Percentiles rank a stretch among this genome's conserved stretches.
phyloP scores from a whole-genome alignment of 2,797 vertebrate species.

The Loriculus beryllinus region DNA sequence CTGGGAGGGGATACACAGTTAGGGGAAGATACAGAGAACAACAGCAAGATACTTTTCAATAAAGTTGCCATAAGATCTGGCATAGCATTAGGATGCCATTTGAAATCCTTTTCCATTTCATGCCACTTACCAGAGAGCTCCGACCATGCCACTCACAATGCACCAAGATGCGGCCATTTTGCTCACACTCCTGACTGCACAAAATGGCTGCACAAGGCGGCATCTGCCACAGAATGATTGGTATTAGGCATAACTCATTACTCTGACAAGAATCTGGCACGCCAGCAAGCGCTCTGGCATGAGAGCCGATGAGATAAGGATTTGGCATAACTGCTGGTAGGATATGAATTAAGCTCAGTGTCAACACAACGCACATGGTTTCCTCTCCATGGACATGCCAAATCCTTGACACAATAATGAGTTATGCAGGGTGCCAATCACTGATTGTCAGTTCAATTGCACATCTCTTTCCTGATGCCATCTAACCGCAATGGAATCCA shows the following conservation, averaged over 20 bases:
- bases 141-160: rapidly evolving
- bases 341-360: constrained; percentile 41
- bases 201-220: constrained; percentile 33
- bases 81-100: neutral
- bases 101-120: neutral
- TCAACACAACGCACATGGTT: constrained; percentile 43
- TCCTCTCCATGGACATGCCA: constrained; percentile 47
- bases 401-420: constrained; percentile 57
- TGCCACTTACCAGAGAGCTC: neutral
- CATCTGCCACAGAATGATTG: constrained; percentile 54
- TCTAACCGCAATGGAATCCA: neutral
- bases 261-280: constrained; percentile 64
- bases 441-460: constrained; percentile 47
- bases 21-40: neutral
- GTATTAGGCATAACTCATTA: constrained; percentile 49
- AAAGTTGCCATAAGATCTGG: neutral
- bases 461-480: constrained; percentile 30
- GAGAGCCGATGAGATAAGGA: constrained; percentile 14
- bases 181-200: neutral
- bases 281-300: neutral
- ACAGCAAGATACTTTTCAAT: neutral
- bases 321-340: constrained; percentile 24
- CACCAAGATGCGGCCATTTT: neutral
- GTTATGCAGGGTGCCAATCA: constrained; percentile 19
- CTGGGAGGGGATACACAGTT: rapidly evolving